Conservation (phyloP, 92 coral and sea anemone genomes). For the Palythoa grandiflora region DNA sequence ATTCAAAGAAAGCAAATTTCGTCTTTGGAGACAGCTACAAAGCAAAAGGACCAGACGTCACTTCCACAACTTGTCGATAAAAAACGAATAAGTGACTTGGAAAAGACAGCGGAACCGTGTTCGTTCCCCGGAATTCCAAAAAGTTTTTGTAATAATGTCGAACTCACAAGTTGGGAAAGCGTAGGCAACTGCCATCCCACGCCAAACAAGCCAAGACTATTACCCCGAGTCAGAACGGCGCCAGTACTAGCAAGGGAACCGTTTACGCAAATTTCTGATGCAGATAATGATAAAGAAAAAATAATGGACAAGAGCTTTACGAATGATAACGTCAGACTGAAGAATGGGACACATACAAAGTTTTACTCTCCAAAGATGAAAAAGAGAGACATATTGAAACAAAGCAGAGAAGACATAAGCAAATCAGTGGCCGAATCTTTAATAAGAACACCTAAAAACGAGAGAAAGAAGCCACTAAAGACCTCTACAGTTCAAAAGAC, state of each 20-base stretch:
- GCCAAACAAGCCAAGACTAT: background rate
- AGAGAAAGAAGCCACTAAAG: background rate
- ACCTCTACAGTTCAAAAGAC: background rate
- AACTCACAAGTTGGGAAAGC: background rate
- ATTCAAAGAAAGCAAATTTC: background rate
- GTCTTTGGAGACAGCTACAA: background rate
- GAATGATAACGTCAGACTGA: background rate
- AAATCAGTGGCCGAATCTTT: background rate
- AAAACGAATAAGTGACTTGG: background rate
- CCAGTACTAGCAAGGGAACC: background rate
- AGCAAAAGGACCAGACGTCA: background rate
- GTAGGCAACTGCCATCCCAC: background rate
- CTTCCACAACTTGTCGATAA: background rate
- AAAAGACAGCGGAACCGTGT: background rate
- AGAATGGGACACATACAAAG: background rate
- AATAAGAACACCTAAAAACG: background rate
- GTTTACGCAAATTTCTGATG: background rate
- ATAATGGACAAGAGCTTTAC: background rate
- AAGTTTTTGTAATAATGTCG: background rate
- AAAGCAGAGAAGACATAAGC: background rate
- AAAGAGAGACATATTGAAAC: background rate
- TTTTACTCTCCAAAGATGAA: background rate
- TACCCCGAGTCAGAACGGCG: background rate
- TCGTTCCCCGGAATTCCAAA: constrained; percentile 4
- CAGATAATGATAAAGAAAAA: background rate